phyloP scores from a whole-genome alignment of 2,888 invertebrate species.

The Diaperis boleti region DNA sequence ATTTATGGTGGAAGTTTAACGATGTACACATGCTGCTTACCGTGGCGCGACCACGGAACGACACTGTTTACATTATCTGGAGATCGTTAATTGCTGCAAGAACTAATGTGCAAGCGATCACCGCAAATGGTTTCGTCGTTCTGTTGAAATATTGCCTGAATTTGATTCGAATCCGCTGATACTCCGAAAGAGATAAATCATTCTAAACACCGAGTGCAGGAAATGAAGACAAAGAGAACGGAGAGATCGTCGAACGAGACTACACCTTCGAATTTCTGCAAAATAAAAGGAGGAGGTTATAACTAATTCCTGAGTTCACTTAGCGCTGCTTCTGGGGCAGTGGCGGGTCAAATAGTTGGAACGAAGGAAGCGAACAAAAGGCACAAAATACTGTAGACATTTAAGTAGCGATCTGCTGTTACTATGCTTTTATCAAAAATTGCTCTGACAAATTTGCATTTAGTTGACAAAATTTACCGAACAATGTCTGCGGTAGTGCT shows the following conservation, averaged over 20 bases:
- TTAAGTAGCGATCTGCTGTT: no score
- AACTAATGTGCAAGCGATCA: slow-evolving; percentile 35
- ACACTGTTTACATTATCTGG: slow-evolving; percentile 41
- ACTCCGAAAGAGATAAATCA: slow-evolving; percentile 24
- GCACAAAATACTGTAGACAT: no score
- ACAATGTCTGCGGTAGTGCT: no score
- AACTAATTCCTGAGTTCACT: slow-evolving; percentile 1
- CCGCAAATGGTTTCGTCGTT: slow-evolving; percentile 30
- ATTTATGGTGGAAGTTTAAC: slow-evolving; percentile 51
- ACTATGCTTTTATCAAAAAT: no score
- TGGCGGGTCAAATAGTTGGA: no score
- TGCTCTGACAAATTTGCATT: no score
- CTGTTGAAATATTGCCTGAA: slow-evolving; percentile 25
- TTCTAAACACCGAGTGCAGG: slow-evolving; percentile 5
- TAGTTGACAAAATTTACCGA: no score
- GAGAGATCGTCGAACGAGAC: slow-evolving; percentile 1
- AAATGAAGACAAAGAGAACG: slow-evolving; percentile 18
- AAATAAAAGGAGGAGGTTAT: background rate
- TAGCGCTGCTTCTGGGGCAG: background rate
- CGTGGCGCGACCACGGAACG: slow-evolving; percentile 36
- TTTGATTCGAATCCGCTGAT: slow-evolving; percentile 33
- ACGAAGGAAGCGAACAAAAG: no score
- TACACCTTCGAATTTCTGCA: background rate
- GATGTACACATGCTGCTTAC: slow-evolving; percentile 47
- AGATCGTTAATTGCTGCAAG: slow-evolving; percentile 39